These are phyloP conservation scores for Diabrotica balteata DNA, from an alignment of 2,888 invertebrate genomes.

Conservation along the genomic window DNA sequence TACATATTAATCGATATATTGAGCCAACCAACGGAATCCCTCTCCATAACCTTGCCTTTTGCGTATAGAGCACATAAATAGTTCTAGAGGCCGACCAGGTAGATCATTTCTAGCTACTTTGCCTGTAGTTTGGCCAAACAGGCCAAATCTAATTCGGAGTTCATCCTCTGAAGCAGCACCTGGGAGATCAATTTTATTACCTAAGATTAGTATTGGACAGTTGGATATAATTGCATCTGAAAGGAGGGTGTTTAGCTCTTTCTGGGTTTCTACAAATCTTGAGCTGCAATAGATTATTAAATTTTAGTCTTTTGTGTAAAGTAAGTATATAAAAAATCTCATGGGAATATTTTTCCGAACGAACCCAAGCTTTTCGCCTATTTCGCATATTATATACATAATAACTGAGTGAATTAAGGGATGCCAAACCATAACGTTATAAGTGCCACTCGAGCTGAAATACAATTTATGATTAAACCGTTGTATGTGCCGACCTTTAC, in stretches of 20 bases:
- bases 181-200: conserved; percentile 99
- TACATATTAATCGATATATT: conserved; percentile 89
- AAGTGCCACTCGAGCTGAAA: too few species aligned
- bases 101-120: conserved; percentile 90
- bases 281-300: conserved; percentile 60
- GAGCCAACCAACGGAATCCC: conserved; percentile 99
- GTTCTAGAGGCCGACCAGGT: conserved; percentile 94
- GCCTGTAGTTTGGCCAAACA: conserved; percentile 96
- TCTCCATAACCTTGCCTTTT: conserved; percentile 99
- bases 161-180: conserved; percentile 98
- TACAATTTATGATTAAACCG: too few species aligned
- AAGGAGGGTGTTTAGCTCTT: conserved; percentile 86
- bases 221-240: conserved; percentile 96
- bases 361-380: too few species aligned
- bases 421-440: too few species aligned
- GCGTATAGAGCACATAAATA: conserved; percentile 99
- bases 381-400: too few species aligned
- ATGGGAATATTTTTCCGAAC: too few species aligned
- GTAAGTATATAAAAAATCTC: too few species aligned
- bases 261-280: conserved; percentile 91
- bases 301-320: too few species aligned
- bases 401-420: too few species aligned
- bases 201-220: conserved; percentile 96
- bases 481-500: too few species aligned
- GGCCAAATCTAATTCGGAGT: conserved; percentile 88